phyloP scores from a whole-genome alignment of 2,888 invertebrate genomes.

The Thymelicus lineola region DNA sequence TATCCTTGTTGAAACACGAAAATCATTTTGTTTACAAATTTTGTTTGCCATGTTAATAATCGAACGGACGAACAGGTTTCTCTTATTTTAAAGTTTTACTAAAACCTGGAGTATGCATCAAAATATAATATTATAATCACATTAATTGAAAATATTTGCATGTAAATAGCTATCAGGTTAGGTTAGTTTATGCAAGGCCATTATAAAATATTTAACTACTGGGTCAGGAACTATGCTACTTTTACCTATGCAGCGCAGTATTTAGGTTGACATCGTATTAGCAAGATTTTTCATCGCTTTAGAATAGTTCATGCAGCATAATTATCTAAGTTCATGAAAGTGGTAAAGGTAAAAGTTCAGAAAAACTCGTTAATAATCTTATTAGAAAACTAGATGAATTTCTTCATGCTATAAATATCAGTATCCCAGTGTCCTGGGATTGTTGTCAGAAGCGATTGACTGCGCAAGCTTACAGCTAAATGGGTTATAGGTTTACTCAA shows the following conservation, averaged over 20 bases:
- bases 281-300: conserved; percentile 4
- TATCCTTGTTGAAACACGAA: no score
- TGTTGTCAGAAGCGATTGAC: background rate
- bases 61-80: no score
- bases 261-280: conserved; percentile 13
- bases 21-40: no score
- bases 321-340: conserved; percentile 17
- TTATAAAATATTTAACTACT: background rate
- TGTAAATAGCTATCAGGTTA: background rate
- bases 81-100: no score
- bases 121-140: no score
- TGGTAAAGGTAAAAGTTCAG: conserved; percentile 19
- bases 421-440: background rate
- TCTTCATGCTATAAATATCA: background rate
- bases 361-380: conserved; percentile 14
- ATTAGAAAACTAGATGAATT: conserved; percentile 9
- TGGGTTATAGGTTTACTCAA: no score
- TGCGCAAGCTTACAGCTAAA: background rate
- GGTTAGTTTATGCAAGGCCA: background rate
- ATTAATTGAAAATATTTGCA: no score
- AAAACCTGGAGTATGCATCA: no score
- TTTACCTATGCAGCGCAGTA: background rate
- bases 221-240: background rate
- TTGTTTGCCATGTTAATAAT: no score
- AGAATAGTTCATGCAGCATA: conserved; percentile 11